Percentiles rank a stretch among this genome's conserved stretches.
Evolutionary conservation across 1,140 invertebrate species (phyloP).

Genomic region (Metopolophium dirhodum): DNA sequence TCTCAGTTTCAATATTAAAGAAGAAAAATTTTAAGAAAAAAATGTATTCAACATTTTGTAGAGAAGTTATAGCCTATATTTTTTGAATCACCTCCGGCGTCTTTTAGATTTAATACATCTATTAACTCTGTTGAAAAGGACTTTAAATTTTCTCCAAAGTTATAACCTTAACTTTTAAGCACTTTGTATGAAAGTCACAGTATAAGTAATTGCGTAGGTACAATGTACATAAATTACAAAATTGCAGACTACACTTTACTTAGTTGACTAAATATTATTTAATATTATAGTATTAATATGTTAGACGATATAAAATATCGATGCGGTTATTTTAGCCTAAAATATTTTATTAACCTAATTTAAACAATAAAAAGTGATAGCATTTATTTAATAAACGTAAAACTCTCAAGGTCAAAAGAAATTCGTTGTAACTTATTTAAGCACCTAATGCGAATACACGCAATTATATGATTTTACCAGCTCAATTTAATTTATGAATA

Average conservation of each 20-base stretch:
- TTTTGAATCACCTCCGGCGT: too few relatives aligned
- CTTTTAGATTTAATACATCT: too few relatives aligned
- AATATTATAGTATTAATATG: neutral
- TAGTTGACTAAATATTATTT: too few relatives aligned
- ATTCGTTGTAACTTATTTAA: neutral
- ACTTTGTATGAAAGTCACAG: too few relatives aligned
- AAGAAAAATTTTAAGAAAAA: too few relatives aligned
- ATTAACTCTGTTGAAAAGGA: too few relatives aligned
- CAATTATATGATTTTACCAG: neutral
- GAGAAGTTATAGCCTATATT: too few relatives aligned
- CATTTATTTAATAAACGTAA: neutral
- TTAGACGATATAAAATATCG: neutral
- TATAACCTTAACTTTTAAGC: too few relatives aligned
- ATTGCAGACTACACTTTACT: neutral
- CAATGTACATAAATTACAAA: too few relatives aligned
- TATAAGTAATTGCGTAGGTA: neutral
- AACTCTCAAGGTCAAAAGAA: neutral
- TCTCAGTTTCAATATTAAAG: too few relatives aligned
- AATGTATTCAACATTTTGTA: too few relatives aligned
- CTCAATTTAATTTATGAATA: neutral
- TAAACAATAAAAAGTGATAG: neutral
- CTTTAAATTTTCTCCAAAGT: too few relatives aligned
- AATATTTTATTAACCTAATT: neutral
- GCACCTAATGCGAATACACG: neutral
- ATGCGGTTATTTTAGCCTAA: neutral